phyloP scores from a whole-genome alignment of 2,797 vertebrate genomes.

The Rhyacichthys aspro region DNA sequence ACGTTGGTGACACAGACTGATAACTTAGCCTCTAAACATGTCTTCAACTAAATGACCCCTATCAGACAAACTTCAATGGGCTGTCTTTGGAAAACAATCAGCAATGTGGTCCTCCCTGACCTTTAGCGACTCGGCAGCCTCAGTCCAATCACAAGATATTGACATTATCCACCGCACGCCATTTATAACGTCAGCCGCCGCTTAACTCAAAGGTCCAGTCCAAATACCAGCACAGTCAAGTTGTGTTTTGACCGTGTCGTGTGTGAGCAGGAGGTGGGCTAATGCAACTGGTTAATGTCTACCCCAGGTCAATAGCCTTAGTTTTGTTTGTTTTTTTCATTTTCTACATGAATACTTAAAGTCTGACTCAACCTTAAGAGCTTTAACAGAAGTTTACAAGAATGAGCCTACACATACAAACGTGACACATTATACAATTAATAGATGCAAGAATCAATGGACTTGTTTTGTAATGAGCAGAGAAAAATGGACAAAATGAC shows the following conservation, averaged over 20 bases:
- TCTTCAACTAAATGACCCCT: slow-evolving; percentile 74
- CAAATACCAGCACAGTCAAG: slow-evolving; percentile 74
- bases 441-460: too few relatives aligned
- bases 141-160: slow-evolving; percentile 78
- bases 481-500: too few relatives aligned
- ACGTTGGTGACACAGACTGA: slow-evolving; percentile 65
- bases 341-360: slow-evolving; percentile 21
- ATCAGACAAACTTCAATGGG: slow-evolving; percentile 75
- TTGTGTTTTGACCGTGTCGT: slow-evolving; percentile 65
- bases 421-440: too few relatives aligned
- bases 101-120: slow-evolving; percentile 72
- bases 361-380: background rate
- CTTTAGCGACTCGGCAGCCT: slow-evolving; percentile 74
- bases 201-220: slow-evolving; percentile 66
- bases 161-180: slow-evolving; percentile 74
- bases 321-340: background rate
- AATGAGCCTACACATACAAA: background rate
- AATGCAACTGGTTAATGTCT: slow-evolving; percentile 7
- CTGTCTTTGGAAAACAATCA: slow-evolving; percentile 80
- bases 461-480: too few relatives aligned
- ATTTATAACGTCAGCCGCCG: slow-evolving; percentile 69
- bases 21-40: slow-evolving; percentile 58
- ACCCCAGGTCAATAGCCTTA: slow-evolving; percentile 12
- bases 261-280: slow-evolving; percentile 23
- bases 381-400: background rate